Evolutionary conservation across 2,888 invertebrate species (phyloP).

Genomic region (Epirrita christyi): DNA sequence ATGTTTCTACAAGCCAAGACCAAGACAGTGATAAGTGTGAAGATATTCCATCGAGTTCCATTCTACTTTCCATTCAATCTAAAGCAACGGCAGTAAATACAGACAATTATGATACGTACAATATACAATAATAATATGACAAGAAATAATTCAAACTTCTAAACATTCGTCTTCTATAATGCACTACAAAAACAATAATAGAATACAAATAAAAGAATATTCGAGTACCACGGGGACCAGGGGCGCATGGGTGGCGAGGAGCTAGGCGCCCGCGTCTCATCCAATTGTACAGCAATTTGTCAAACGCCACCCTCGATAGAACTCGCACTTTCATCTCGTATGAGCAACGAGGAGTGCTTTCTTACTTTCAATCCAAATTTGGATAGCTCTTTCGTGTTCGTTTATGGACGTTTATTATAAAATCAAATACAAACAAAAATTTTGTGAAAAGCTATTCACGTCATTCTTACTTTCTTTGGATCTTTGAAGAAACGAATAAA

Average conservation of each 20-base stretch:
- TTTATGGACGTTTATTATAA: too few species aligned
- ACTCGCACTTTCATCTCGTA: constrained; percentile 22
- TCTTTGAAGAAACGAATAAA: too few species aligned
- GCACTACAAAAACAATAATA: neutral
- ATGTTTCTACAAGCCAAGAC: too few species aligned
- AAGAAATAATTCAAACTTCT: neutral
- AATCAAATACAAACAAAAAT: too few species aligned
- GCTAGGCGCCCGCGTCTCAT: constrained; percentile 44
- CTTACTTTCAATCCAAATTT: constrained; percentile 14
- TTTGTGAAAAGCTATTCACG: too few species aligned
- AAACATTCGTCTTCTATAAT: neutral
- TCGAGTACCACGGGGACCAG: constrained; percentile 9
- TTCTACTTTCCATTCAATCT: too few species aligned
- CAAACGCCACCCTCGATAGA: constrained; percentile 44
- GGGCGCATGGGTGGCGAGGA: constrained; percentile 19
- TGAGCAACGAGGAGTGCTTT: neutral
- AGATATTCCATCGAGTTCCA: too few species aligned
- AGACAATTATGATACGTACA: too few species aligned
- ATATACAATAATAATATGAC: too few species aligned
- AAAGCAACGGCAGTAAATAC: too few species aligned
- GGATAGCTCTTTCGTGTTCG: neutral
- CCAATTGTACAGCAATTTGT: constrained; percentile 71
- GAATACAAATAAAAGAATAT: constrained; percentile 5
- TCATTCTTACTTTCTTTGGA: too few species aligned
- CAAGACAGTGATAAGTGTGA: too few species aligned